Conservation (phyloP, 2,888 invertebrate species). For the Drosophila emarginata region DNA sequence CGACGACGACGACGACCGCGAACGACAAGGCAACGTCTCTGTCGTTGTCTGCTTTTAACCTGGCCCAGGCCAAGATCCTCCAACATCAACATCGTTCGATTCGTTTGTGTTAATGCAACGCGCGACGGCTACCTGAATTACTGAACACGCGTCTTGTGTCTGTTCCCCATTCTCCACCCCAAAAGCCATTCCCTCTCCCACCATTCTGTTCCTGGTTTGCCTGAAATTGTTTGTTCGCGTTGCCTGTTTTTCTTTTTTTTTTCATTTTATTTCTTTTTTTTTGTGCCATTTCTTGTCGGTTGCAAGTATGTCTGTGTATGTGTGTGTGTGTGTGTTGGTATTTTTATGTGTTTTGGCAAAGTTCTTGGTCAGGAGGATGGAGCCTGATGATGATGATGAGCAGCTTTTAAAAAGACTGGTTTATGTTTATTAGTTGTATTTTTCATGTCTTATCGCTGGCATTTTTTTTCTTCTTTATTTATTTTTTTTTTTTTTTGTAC, state of each 20-base stretch:
- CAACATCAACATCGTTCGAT: constrained; percentile 48
- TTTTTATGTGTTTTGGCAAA: constrained; percentile 71
- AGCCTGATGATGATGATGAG: constrained; percentile 66
- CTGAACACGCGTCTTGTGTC: constrained; percentile 82
- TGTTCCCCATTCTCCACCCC: constrained; percentile 39
- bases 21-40: constrained; percentile 62
- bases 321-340: constrained; percentile 51
- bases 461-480: constrained; percentile 15
- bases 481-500: background rate
- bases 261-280: constrained; percentile 64
- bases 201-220: constrained; percentile 44
- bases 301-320: constrained; percentile 21
- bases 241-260: constrained; percentile 50
- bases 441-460: constrained; percentile 69
- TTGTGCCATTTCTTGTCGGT: constrained; percentile 25
- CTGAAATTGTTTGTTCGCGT: constrained; percentile 77
- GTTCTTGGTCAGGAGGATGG: constrained; percentile 33
- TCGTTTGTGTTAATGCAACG: constrained; percentile 81
- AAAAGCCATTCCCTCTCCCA: constrained; percentile 17
- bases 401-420: constrained; percentile 76
- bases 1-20: constrained; percentile 11
- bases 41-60: constrained; percentile 49
- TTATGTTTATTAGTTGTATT: constrained; percentile 78
- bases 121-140: constrained; percentile 81
- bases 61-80: constrained; percentile 36